Evolutionary conservation across 2,797 vertebrate genomes (phyloP).

Genomic region (Thripadectes ignobilis): DNA sequence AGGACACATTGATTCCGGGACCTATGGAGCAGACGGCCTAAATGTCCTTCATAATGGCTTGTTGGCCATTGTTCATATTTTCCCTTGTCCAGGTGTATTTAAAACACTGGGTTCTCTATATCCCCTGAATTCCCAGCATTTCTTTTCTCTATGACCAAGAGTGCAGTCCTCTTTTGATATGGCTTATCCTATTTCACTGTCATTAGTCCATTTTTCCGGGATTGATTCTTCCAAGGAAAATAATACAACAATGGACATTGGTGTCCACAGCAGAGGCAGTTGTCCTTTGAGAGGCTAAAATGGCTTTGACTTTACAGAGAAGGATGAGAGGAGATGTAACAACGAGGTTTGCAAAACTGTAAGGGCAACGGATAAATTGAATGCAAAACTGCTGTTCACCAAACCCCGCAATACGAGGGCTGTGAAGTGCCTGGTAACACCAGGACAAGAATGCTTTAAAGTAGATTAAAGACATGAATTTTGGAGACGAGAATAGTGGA

Average conservation of each 20-base stretch:
- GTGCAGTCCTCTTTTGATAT: neutral
- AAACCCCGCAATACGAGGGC: neutral
- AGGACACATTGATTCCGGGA: neutral
- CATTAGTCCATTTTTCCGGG: neutral
- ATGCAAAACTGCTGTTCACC: neutral
- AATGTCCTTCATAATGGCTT: neutral
- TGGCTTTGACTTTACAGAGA: neutral
- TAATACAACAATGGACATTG: neutral
- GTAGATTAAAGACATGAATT: neutral
- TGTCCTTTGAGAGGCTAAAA: neutral
- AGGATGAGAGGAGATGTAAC: neutral
- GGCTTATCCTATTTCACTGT: neutral
- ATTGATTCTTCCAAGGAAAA: neutral
- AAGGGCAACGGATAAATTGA: neutral
- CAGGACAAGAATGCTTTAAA: neutral
- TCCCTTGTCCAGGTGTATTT: neutral
- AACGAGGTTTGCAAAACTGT: neutral
- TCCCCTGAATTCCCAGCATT: neutral
- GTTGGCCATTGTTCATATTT: neutral
- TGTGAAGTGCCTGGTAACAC: neutral
- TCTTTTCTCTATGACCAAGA: neutral
- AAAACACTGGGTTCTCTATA: neutral
- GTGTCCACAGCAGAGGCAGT: neutral
- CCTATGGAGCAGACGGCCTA: neutral
- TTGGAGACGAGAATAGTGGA: neutral